Base-by-base conservation (phyloP, 2,888 invertebrate species). In the Cyclophora albipunctata region DNA sequence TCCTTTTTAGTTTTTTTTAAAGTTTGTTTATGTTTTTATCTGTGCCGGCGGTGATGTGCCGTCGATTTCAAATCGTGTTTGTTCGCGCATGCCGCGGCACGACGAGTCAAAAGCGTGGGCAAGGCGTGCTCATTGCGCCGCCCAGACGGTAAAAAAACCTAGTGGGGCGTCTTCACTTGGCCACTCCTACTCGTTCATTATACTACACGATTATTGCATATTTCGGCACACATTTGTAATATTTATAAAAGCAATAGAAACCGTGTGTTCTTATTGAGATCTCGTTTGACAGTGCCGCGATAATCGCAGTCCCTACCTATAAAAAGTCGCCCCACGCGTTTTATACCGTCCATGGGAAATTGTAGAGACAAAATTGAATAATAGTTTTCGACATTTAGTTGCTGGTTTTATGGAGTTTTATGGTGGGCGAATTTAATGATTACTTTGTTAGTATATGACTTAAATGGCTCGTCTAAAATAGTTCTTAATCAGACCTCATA, bases 131-230 rank as follows among this genome's bases (percentile, higher is more conserved):
- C 77, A 69, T 73, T 63, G 82, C 79, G 72, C 84, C 85, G 84
- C 86, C 86, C 85, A 85, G 81, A 79, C 78, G 73, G 73, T 75
- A 77, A 83, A 83, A 81, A 86, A 85, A 82, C 75, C 71, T 76
- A 75, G 77, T 77, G 84, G 86, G 86, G 86, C 84, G 85, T 84
- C 75, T 74, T 78, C 75, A 59, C 56, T 64, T 69, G 75, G 78
- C 85, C 79, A 84, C 87, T 84, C 86, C 87, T 85, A 84, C 87
- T 84, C 69, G 71, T 74, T 83, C 76, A 84, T 85, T 84, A 85
- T 83, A 81, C 83, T 83, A 81, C 84, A 79, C 81, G 81, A 83
- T 81, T 77, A 81, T 77, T 75, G 75, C 72, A 81, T 81, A 83
- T 82, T 84, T 83, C 78, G 82, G 75, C 81, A 78, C 78, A 71